Percentiles rank a stretch among this genome's conserved stretches.
These are phyloP conservation scores for Lymantria monacha DNA, from an alignment of 2,888 invertebrate species.

Conservation along the genomic window DNA sequence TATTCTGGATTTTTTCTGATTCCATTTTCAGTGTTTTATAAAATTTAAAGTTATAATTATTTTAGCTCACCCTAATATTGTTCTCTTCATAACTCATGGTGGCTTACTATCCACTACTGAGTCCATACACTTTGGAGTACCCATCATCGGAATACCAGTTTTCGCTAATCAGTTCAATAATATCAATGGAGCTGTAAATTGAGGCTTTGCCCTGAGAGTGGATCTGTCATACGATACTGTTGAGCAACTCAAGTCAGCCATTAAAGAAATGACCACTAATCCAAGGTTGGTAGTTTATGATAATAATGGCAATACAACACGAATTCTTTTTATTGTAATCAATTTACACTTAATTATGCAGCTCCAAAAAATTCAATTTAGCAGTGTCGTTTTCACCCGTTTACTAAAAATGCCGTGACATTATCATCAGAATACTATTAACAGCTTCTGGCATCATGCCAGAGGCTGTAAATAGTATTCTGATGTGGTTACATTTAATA, in stretches of 20 bases:
- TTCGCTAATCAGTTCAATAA: conserved; percentile 42
- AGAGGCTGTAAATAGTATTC: no score
- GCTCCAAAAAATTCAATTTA: not conserved
- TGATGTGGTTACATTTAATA: no score
- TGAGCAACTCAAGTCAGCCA: conserved; percentile 25
- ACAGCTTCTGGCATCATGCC: no score
- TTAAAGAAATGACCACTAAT: conserved; percentile 29
- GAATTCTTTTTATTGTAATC: not conserved
- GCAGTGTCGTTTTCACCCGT: no score
- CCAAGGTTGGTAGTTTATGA: conserved; percentile 12
- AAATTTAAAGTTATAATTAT: not conserved
- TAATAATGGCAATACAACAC: not conserved
- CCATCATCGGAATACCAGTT: conserved; percentile 40
- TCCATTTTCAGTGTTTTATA: no score
- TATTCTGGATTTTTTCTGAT: not conserved
- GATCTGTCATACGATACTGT: conserved; percentile 26
- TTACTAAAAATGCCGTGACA: no score
- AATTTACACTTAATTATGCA: not conserved
- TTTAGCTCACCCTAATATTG: conserved; percentile 8
- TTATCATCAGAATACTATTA: no score
- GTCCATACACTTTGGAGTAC: conserved; percentile 20
- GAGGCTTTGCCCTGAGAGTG: conserved; percentile 36
- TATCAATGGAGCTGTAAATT: conserved; percentile 27
- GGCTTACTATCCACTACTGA: conserved; percentile 9
- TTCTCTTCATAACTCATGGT: conserved; percentile 7